A percentile compares a stretch with the other conserved stretches of the same genome.
Evolutionary conservation across 2,888 invertebrate genomes (phyloP).

Genomic region (Alloplasta piceator): DNA sequence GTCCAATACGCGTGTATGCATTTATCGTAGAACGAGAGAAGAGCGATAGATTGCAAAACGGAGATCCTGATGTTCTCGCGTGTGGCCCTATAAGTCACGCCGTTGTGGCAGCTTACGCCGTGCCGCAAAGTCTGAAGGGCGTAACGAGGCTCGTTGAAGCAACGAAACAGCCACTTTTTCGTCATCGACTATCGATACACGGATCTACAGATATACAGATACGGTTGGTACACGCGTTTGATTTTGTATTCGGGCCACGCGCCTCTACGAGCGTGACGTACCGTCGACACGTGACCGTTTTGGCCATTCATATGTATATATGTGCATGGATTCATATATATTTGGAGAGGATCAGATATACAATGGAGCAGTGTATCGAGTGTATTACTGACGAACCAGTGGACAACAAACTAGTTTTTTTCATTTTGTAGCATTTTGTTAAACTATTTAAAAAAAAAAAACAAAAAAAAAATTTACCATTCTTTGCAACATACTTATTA

Average conservation of each 20-base stretch:
- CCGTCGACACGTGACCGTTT: constrained; percentile 79
- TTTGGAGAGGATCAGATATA: constrained; percentile 19
- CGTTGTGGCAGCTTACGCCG: constrained; percentile 36
- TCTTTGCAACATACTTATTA: too few species aligned
- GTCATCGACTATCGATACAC: background rate
- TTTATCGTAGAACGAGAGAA: constrained; percentile 35
- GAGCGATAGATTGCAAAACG: constrained; percentile 66
- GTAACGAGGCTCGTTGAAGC: background rate
- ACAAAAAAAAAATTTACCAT: too few species aligned
- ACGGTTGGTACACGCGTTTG: constrained; percentile 33
- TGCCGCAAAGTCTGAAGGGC: background rate
- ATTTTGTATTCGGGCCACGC: constrained; percentile 75
- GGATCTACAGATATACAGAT: constrained; percentile 5
- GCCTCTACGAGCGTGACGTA: constrained; percentile 72
- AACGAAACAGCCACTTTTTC: background rate
- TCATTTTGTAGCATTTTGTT: background rate
- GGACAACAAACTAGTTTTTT: too few species aligned
- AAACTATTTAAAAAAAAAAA: constrained; percentile 31
- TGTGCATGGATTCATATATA: background rate
- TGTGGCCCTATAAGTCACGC: constrained; percentile 62
- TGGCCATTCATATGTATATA: constrained; percentile 63
- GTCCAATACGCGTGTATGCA: constrained; percentile 3
- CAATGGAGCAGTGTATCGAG: constrained; percentile 15
- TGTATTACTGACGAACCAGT: background rate
- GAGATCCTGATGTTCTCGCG: constrained; percentile 57